Conservation (phyloP, 2,797 vertebrate species). For the Halcyon badia region DNA sequence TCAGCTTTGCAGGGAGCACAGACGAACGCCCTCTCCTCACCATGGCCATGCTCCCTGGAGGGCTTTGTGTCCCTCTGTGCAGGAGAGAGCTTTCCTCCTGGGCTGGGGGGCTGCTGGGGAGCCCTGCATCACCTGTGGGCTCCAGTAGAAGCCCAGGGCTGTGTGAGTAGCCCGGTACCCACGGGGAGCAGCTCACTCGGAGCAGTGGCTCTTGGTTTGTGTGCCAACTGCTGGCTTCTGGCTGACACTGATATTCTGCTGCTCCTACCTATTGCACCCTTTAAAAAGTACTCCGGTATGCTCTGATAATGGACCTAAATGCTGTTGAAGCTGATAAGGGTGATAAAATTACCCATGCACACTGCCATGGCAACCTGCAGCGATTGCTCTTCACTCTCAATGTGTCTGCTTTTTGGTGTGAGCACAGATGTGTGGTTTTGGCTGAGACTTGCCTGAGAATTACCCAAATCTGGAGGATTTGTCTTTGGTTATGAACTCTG, state of each 20-base stretch:
- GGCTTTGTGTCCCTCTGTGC: background rate
- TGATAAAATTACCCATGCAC: conserved; percentile 29
- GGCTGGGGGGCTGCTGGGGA: background rate
- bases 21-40: background rate
- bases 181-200: background rate
- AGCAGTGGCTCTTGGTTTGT: background rate
- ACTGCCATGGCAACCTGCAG: conserved; percentile 1
- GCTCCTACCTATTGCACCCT: background rate
- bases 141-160: accelerated
- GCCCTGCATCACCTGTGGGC: background rate
- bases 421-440: background rate
- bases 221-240: background rate
- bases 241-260: conserved; percentile 7
- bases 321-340: conserved; percentile 33
- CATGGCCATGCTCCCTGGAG: background rate
- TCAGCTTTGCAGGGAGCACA: background rate
- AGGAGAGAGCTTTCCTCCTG: background rate
- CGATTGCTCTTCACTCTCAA: background rate
- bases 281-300: background rate
- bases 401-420: background rate
- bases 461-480: background rate
- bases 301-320: conserved; percentile 1
- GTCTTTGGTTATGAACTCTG: background rate
- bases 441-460: background rate
- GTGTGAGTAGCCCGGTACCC: accelerated